Percentiles rank a stretch among this genome's conserved stretches.
Evolutionary conservation across 1,140 invertebrate genomes (phyloP).

Genomic region (Aphis gossypii): DNA sequence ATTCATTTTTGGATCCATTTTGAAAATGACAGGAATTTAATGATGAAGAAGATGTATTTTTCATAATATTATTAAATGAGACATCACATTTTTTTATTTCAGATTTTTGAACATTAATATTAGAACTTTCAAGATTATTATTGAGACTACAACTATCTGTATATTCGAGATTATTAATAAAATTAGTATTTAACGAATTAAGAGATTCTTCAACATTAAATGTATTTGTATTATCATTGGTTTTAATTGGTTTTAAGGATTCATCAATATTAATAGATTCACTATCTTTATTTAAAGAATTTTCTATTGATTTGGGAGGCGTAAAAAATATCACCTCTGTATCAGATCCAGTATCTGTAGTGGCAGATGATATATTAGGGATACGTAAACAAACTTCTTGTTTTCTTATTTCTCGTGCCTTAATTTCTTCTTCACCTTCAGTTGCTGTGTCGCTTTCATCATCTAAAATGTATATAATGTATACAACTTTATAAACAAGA

Average conservation of each 20-base stretch:
- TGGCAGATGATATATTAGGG: slow-evolving; percentile 67
- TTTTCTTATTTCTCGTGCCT: slow-evolving; percentile 72
- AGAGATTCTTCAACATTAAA: neutral
- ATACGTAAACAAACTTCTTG: slow-evolving; percentile 75
- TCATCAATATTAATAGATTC: neutral
- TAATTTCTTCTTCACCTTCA: slow-evolving; percentile 76
- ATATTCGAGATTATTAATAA: neutral
- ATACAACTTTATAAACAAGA: slow-evolving; percentile 61
- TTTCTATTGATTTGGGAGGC: slow-evolving; percentile 35
- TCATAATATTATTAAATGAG: neutral
- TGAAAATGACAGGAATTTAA: neutral
- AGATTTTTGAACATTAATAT: neutral
- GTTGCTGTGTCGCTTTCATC: slow-evolving; percentile 77
- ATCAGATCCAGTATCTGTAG: slow-evolving; percentile 76
- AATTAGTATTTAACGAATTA: neutral
- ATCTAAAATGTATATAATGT: slow-evolving; percentile 64
- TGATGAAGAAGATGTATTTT: neutral
- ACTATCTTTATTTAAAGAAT: neutral
- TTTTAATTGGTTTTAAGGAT: neutral
- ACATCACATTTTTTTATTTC: neutral
- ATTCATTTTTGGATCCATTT: neutral
- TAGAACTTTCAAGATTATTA: neutral
- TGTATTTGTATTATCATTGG: neutral
- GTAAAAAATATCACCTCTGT: slow-evolving; percentile 72
- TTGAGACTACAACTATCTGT: neutral